Conservation (phyloP, 2,113 vertebrate genomes). For the Brachypodius melanocephalos region DNA sequence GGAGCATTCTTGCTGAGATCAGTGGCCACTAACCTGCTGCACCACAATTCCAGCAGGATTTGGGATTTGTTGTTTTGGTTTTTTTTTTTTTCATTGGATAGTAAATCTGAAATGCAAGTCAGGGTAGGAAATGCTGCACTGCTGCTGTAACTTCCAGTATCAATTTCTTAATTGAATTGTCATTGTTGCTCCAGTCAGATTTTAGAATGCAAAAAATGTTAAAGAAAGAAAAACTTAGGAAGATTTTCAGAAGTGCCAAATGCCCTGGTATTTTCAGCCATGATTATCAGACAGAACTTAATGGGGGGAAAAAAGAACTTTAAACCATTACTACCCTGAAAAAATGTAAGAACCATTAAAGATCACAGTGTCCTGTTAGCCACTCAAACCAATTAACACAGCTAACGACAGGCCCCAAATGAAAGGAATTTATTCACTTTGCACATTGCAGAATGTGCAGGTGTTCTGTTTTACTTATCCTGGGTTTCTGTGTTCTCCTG, state of each 20-base stretch:
- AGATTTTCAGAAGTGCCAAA: not conserved
- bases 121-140: not conserved
- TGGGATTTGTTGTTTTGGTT: not conserved
- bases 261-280: not conserved
- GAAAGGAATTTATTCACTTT: not conserved
- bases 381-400: not conserved
- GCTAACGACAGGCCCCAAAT: not conserved
- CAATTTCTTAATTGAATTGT: not conserved
- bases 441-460: not conserved
- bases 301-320: not conserved
- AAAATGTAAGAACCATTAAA: not conserved
- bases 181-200: not conserved
- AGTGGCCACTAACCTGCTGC: not conserved
- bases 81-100: not conserved
- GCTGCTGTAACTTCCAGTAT: not conserved
- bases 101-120: not conserved
- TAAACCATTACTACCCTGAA: not conserved
- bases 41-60: not conserved
- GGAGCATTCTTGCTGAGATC: not conserved
- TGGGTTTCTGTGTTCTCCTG: fast-evolving
- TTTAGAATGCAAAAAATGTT: not conserved
- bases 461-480: not conserved
- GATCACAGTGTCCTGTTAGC: not conserved
- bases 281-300: not conserved
- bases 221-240: not conserved